phyloP scores from a whole-genome alignment of 1,140 invertebrate genomes.

The Aphidius gifuensis region DNA sequence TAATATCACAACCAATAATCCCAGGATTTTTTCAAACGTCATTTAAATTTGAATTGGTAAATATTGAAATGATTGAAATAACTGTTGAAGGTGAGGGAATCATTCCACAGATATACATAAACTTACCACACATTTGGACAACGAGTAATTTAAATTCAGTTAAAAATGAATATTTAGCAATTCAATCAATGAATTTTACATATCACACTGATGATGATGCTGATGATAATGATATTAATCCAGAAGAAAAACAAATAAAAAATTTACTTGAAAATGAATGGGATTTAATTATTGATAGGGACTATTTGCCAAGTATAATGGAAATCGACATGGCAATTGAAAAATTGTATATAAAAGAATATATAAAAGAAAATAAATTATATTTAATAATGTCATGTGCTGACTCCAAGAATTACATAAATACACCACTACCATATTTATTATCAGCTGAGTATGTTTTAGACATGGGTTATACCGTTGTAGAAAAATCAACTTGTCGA shows the following conservation, averaged over 20 bases:
- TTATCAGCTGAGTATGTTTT: constrained; percentile 42
- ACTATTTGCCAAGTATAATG: constrained; percentile 32
- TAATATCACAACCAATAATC: constrained; percentile 34
- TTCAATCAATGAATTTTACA: constrained; percentile 25
- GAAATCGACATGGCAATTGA: constrained; percentile 54
- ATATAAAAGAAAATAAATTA: constrained; percentile 33
- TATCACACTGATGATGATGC: constrained; percentile 13
- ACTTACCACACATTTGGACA: constrained; percentile 19
- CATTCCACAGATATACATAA: constrained; percentile 39
- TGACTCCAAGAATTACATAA: constrained; percentile 23
- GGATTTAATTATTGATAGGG: constrained; percentile 36
- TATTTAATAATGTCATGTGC: constrained; percentile 22
- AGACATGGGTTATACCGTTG: constrained; percentile 45
- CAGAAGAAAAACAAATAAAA: background rate
- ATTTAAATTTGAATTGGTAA: constrained; percentile 37
- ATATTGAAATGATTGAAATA: constrained; percentile 28
- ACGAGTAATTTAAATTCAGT: constrained; percentile 22
- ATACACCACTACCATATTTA: constrained; percentile 39
- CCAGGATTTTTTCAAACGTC: constrained; percentile 37
- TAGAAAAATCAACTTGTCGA: constrained; percentile 37
- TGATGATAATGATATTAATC: constrained; percentile 2
- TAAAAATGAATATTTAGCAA: constrained; percentile 33
- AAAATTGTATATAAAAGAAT: constrained; percentile 36
- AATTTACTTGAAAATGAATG: constrained; percentile 32
- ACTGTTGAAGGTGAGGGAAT: constrained; percentile 35